Evolutionary conservation across 2,888 invertebrate genomes (phyloP).

Genomic region (Hesperia comma): DNA sequence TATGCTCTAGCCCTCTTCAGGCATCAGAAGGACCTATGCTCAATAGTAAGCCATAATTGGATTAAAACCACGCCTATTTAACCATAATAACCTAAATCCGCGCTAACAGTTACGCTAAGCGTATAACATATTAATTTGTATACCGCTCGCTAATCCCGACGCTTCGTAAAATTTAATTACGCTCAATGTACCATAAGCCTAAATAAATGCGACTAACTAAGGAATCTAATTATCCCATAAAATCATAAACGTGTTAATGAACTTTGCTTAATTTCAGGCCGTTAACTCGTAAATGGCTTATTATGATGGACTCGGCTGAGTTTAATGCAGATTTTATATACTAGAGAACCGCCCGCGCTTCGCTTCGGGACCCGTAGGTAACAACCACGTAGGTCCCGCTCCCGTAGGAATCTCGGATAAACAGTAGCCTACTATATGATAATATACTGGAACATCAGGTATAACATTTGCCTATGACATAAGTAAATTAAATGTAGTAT

Average conservation of each 20-base stretch:
- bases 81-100: not conserved
- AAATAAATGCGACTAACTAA: conserved; percentile 20
- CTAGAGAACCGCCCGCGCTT: too few species aligned
- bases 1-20: too few species aligned
- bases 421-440: too few species aligned
- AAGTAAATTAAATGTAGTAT: too few species aligned
- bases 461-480: too few species aligned
- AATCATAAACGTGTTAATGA: conserved; percentile 21
- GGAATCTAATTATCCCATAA: conserved; percentile 33
- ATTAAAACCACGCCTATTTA: not conserved
- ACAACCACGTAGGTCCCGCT: too few species aligned
- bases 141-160: conserved; percentile 3
- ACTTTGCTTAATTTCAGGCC: conserved; percentile 17
- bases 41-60: too few species aligned
- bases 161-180: conserved; percentile 18
- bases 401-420: too few species aligned
- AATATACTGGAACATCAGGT: too few species aligned
- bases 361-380: too few species aligned
- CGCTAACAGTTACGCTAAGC: not conserved
- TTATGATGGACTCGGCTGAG: conserved; percentile 1
- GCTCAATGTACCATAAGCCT: conserved; percentile 12
- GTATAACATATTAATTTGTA: conserved; percentile 2
- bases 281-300: conserved; percentile 17
- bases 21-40: too few species aligned
- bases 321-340: not conserved